Base-by-base conservation (phyloP, 2,888 invertebrate species). In the Peribatodes rhomboidaria region DNA sequence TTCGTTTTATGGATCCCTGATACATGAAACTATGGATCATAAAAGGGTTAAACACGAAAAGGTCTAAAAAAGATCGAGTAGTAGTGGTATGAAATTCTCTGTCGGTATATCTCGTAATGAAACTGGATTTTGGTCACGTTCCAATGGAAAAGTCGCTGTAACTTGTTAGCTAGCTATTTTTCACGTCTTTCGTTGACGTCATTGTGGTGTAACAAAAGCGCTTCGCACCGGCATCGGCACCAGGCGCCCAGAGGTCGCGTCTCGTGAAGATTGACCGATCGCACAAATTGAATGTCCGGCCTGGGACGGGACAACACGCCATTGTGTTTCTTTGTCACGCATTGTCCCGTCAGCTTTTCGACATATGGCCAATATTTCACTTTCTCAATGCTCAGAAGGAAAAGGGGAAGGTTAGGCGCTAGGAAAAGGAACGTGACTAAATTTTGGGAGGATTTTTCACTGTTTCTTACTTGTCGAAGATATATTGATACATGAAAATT, bases 201-300 rank as follows among this genome's bases (percentile, higher is more conserved):
- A 87, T 90, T 90, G 89, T 90, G 77, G 73, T 64, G 73, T 78
- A 75, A 90, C 90, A 91, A 90, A 84, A 81, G 87, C 73, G 69
- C 64, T 66, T 78, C 79, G 79, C 73, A 87, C n/a, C n/a, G n/a
- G n/a, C n/a, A n/a, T n/a, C n/a, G n/a, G n/a, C n/a, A n/a, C 89
- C 82, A 86, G 86, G 88, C 82, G 74, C 79, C 78, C 85, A 88
- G 80, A 80, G 78, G 76, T 82, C 80, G 82, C 82, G 76, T 81
- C 79, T 81, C 82, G 81, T 75, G 84, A 86, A 86, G 88, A 89
- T 89, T 89, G 89, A 88, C 89, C 86, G 89, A 86, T 88, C 87
- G 87, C 81, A 85, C 88, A 90, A 91, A 91, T 91, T 91, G 90
- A 90, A 90, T 87, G 86, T 86, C 85, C 81, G 86, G 46, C 53